Evolutionary conservation across 2,797 vertebrate species (phyloP).

Genomic region (Tadarida brasiliensis): DNA sequence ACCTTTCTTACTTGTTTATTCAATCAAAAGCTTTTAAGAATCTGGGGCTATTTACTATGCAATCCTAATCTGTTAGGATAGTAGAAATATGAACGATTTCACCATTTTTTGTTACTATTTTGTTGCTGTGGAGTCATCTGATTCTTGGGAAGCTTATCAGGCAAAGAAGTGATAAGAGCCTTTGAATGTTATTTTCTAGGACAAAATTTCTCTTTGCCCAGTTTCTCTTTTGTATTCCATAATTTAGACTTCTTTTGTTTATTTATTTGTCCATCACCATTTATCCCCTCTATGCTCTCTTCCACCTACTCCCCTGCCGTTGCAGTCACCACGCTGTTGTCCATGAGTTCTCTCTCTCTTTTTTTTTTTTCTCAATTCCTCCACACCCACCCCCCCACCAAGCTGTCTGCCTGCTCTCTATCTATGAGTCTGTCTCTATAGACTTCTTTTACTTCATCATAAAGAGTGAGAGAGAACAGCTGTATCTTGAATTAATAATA

Average conservation of each 20-base stretch:
- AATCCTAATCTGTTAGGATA: not conserved
- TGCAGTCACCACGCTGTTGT: no score
- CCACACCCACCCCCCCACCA: no score
- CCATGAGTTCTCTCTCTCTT: no score
- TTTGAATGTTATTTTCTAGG: conserved; percentile 33
- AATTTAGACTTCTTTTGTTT: not conserved
- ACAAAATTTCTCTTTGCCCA: conserved; percentile 8
- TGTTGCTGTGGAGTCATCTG: not conserved
- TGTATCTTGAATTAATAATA: not conserved
- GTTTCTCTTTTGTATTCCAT: not conserved
- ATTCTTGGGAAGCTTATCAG: not conserved
- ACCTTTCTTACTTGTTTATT: not conserved
- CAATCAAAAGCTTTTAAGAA: conserved; percentile 6
- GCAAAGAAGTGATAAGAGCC: not conserved
- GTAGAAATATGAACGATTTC: not conserved
- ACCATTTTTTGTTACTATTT: not conserved
- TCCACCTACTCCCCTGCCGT: no score
- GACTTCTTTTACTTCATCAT: not conserved
- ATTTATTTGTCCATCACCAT: no score
- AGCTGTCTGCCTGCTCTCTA: no score
- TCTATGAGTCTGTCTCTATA: no score
- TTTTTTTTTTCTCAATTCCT: no score
- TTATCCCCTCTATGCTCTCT: no score
- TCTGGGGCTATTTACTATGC: not conserved
- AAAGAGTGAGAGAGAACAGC: not conserved